Evolutionary conservation across 2,797 vertebrate species (phyloP).

Genomic region (Aselliscus stoliczkanus): DNA sequence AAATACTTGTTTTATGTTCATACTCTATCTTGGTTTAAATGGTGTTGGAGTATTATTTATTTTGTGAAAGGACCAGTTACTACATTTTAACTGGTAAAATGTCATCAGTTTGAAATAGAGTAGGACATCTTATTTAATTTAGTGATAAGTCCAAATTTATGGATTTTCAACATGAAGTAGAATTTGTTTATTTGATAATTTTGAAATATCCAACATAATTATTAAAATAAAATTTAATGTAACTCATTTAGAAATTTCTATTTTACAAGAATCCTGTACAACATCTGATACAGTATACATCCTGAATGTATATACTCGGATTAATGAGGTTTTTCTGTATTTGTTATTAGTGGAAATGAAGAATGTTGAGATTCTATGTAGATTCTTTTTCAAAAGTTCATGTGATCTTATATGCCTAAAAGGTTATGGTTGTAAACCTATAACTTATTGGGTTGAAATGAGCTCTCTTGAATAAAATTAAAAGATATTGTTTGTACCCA

Average conservation of each 20-base stretch:
- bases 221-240: conserved; percentile 22
- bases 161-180: conserved; percentile 7
- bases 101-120: conserved; percentile 26
- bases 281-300: neutral
- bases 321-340: neutral
- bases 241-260: conserved; percentile 27
- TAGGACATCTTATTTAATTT: neutral
- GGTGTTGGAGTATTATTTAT: conserved; percentile 70
- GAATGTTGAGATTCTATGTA: neutral
- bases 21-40: conserved; percentile 69
- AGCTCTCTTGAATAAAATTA: conserved; percentile 24
- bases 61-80: conserved; percentile 69
- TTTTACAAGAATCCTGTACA: conserved; percentile 23
- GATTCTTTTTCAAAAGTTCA: conserved; percentile 1
- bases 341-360: conserved; percentile 10
- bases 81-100: conserved; percentile 29
- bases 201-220: neutral
- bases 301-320: neutral
- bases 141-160: neutral
- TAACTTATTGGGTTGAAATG: neutral
- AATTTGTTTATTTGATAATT: conserved; percentile 35
- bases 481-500: neutral
- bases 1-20: conserved; percentile 76
- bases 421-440: neutral
- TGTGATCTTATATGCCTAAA: neutral